These are phyloP conservation scores for Todiramphus saurophagus DNA, from an alignment of 2,113 vertebrate species.

Conservation along the genomic window DNA sequence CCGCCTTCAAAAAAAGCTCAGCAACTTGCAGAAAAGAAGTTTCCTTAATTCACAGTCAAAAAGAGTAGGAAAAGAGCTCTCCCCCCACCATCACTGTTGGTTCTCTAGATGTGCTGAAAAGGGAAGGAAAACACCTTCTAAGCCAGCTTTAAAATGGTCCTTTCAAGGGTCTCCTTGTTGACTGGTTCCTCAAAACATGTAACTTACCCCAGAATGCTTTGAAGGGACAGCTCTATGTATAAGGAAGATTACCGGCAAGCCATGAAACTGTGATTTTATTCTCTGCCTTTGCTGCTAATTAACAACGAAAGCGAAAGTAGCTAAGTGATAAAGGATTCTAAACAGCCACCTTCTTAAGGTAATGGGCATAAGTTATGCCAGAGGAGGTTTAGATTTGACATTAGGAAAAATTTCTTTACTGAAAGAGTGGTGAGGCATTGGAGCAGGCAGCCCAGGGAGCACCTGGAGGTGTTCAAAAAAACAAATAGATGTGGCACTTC, in stretches of 20 bases:
- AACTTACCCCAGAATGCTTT: background rate
- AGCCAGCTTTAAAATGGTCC: background rate
- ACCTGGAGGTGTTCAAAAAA: too few relatives aligned
- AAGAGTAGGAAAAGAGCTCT: background rate
- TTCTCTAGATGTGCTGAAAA: background rate
- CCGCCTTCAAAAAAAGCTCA: background rate
- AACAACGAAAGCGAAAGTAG: background rate
- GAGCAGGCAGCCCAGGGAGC: too few relatives aligned
- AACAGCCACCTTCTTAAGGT: background rate
- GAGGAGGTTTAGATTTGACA: too few relatives aligned
- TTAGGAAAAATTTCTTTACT: too few relatives aligned
- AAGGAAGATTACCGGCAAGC: background rate
- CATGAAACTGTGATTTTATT: background rate
- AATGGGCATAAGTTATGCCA: too few relatives aligned
- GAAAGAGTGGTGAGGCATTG: too few relatives aligned
- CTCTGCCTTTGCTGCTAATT: background rate
- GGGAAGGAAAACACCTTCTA: background rate
- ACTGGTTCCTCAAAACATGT: background rate
- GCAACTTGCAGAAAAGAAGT: background rate
- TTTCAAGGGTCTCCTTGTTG: background rate
- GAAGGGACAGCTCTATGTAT: background rate
- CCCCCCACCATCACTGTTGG: background rate
- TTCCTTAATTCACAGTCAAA: background rate
- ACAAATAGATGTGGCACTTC: too few relatives aligned
- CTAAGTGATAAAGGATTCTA: background rate